phyloP scores from a whole-genome alignment of 1,140 invertebrate species.

The Eupristina koningsbergeri region DNA sequence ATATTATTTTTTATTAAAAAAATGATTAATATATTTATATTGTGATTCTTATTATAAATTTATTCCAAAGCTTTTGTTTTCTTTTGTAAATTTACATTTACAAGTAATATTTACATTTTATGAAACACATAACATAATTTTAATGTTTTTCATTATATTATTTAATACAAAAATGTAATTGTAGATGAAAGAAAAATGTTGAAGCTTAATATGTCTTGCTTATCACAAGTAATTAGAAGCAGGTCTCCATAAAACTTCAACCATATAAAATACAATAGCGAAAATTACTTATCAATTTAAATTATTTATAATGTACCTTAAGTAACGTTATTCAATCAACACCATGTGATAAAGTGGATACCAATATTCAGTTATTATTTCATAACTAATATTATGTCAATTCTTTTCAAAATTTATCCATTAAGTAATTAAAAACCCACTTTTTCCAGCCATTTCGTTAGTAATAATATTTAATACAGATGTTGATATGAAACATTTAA shows the following conservation, averaged over 20 bases:
- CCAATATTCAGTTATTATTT: not conserved
- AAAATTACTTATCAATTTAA: conserved; percentile 25
- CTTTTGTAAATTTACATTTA: no score
- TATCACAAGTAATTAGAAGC: conserved; percentile 19
- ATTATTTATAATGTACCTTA: conserved; percentile 25
- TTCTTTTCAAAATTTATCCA: not conserved
- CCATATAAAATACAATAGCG: not conserved
- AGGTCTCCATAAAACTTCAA: conserved; percentile 27
- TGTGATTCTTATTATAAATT: not conserved
- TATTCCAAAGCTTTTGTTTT: no score
- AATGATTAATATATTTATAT: not conserved
- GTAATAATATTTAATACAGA: not conserved
- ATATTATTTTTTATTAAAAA: no score
- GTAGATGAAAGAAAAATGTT: not conserved
- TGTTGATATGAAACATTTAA: not conserved
- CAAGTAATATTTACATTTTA: no score
- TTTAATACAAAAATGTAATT: not conserved
- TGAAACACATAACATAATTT: no score
- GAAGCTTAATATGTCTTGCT: conserved; percentile 16
- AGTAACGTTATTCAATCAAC: not conserved
- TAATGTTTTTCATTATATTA: not conserved
- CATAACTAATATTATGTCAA: not conserved
- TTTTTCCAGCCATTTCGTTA: not conserved
- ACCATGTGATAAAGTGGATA: not conserved
- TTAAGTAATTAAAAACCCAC: not conserved